Evolutionary conservation across 2,797 vertebrate species (phyloP).

Genomic region (Ceryle rudis): DNA sequence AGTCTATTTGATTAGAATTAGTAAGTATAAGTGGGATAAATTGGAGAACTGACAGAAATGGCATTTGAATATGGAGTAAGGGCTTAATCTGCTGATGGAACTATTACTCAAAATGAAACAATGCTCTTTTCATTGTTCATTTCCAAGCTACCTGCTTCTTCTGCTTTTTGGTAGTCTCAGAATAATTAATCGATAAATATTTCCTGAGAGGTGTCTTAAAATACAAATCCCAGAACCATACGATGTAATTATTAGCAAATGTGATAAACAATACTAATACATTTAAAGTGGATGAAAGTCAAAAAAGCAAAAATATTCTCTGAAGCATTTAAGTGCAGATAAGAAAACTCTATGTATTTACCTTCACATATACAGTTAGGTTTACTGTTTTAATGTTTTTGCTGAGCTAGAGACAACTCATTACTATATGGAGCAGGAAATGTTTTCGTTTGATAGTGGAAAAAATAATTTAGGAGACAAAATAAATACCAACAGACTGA

Average conservation of each 20-base stretch:
- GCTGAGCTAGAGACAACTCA: background rate
- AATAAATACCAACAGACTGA: background rate
- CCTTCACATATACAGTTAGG: background rate
- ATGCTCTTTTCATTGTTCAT: background rate
- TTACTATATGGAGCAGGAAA: background rate
- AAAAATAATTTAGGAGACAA: background rate
- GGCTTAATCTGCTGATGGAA: background rate
- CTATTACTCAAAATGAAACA: background rate
- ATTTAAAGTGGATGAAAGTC: background rate
- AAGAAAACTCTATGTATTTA: background rate
- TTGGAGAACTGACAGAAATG: background rate
- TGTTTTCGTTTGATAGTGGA: background rate
- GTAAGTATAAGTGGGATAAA: background rate
- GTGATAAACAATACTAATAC: background rate
- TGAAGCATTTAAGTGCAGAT: background rate
- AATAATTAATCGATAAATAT: background rate
- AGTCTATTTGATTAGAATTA: background rate
- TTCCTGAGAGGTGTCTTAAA: background rate
- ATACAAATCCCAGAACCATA: background rate
- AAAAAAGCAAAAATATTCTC: background rate
- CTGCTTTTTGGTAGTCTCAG: background rate
- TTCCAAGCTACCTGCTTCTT: background rate
- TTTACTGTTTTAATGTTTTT: background rate
- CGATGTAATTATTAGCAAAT: background rate
- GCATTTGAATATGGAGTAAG: background rate